phyloP scores from a whole-genome alignment of 2,113 vertebrate species.

The Peromyscus californicus region DNA sequence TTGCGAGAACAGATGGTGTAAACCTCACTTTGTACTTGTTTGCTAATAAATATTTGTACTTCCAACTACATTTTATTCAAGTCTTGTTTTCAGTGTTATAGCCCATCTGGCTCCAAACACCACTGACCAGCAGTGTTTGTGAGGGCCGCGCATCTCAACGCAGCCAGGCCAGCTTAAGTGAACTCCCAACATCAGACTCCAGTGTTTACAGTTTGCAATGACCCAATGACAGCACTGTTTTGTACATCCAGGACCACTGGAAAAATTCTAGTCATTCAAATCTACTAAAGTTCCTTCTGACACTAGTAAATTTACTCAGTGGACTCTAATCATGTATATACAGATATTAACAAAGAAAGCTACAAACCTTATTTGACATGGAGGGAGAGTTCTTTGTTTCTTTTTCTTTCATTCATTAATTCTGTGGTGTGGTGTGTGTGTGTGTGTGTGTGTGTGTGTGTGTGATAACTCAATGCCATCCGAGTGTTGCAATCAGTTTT shows the following conservation, averaged over 20 bases:
- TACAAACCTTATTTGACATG: background rate
- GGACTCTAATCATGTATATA: background rate
- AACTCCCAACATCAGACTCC: slow-evolving; percentile 2
- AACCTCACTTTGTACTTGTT: slow-evolving; percentile 37
- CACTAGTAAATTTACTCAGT: background rate
- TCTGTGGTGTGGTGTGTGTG: background rate
- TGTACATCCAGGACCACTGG: background rate
- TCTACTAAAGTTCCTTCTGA: background rate
- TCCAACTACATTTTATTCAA: slow-evolving; percentile 41
- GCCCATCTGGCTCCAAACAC: slow-evolving; percentile 48
- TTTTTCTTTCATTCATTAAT: background rate
- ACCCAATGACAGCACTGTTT: background rate
- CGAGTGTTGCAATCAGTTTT: background rate
- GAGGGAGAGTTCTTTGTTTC: background rate
- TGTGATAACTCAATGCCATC: background rate
- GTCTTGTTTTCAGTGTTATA: slow-evolving; percentile 4
- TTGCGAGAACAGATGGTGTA: slow-evolving; percentile 26
- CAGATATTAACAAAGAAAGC: background rate
- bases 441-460: background rate
- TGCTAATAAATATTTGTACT: slow-evolving; percentile 65
- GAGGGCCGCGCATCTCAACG: background rate
- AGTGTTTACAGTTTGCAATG: background rate
- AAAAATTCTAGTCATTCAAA: slow-evolving; percentile 9
- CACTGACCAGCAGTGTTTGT: background rate
- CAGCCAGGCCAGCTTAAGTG: background rate